phyloP scores from a whole-genome alignment of 1,140 invertebrate species.

The Heterodera carotae region DNA sequence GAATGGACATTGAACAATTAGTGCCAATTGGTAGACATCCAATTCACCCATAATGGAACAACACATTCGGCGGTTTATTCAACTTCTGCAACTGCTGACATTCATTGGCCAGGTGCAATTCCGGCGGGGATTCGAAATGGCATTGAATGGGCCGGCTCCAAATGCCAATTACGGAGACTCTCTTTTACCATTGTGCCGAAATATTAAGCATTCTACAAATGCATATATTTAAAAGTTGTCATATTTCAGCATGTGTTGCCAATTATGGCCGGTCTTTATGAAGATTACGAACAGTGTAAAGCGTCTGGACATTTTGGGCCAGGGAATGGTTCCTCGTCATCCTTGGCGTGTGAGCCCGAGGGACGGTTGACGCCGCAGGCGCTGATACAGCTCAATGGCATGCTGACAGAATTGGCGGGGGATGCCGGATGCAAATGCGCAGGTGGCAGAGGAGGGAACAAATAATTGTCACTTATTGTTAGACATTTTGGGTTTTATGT shows the following conservation, averaged over 20 bases:
- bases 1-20: neutral
- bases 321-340: neutral
- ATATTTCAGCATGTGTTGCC: neutral
- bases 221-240: neutral
- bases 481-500: too few species aligned
- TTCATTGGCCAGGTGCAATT: neutral
- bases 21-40: neutral
- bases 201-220: neutral
- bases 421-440: conserved; percentile 21
- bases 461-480: too few species aligned
- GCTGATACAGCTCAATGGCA: neutral
- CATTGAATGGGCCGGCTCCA: neutral
- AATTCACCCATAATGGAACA: neutral
- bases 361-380: conserved; percentile 1
- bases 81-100: neutral
- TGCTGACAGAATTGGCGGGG: neutral
- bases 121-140: too few species aligned
- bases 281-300: conserved; percentile 3
- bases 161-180: neutral
- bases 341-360: neutral
- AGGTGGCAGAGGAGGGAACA: neutral
- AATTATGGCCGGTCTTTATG: neutral
- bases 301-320: neutral
- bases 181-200: neutral
- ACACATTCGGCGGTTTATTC: neutral